Percentiles rank a stretch among this genome's conserved stretches.
Evolutionary conservation across 2,888 invertebrate genomes (phyloP).

Genomic region (Callimorpha dominula): DNA sequence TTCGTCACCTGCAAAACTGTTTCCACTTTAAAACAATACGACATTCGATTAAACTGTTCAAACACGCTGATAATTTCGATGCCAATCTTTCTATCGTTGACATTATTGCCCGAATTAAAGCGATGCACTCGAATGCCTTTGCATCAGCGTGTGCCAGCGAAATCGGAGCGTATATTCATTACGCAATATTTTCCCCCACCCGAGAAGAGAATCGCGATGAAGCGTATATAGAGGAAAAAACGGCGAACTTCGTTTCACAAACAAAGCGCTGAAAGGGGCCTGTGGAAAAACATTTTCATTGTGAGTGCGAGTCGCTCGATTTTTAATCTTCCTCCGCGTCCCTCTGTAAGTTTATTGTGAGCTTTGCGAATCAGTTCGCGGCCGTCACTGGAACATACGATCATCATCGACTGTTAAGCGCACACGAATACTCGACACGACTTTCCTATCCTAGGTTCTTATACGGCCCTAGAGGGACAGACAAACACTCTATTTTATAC

Average conservation of each 20-base stretch:
- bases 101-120: constrained; percentile 64
- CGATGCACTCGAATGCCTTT: constrained; percentile 55
- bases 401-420: constrained; percentile 52
- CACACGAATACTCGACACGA: constrained; percentile 11
- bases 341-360: constrained; percentile 81
- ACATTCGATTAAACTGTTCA: constrained; percentile 38
- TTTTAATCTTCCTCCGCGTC: constrained; percentile 81
- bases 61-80: constrained; percentile 35
- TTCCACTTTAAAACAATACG: constrained; percentile 40
- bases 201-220: constrained; percentile 74
- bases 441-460: neutral
- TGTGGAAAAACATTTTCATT: constrained; percentile 85
- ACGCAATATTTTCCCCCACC: constrained; percentile 71
- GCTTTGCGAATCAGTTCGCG: constrained; percentile 71
- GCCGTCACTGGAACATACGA: constrained; percentile 65
- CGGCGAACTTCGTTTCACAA: constrained; percentile 84
- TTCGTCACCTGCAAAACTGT: constrained; percentile 42
- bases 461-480: neutral
- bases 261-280: constrained; percentile 83
- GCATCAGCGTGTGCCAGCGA: constrained; percentile 49
- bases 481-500: neutral
- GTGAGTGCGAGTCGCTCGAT: constrained; percentile 84
- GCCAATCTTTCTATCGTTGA: constrained; percentile 30
- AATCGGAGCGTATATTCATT: constrained; percentile 76
- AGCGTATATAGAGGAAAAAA: constrained; percentile 78